Evolutionary conservation across 2,113 vertebrate species (phyloP).

Genomic region (Gnathonemus longibarbis): DNA sequence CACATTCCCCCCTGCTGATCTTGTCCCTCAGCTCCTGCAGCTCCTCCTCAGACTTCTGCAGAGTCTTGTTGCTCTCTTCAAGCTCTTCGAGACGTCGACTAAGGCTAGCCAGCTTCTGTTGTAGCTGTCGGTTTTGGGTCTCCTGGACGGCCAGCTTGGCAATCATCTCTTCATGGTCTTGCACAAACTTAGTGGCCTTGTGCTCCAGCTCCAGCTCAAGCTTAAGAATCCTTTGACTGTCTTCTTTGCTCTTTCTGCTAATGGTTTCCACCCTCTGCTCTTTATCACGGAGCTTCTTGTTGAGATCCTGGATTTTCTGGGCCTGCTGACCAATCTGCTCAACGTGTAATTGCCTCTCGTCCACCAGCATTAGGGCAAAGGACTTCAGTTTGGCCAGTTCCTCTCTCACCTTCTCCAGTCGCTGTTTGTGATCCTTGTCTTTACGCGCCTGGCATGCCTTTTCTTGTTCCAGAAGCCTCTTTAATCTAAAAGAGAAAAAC

Average conservation of each 20-base stretch:
- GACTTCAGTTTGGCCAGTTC: slow-evolving; percentile 90
- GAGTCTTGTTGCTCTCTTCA: slow-evolving; percentile 74
- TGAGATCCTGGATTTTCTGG: slow-evolving; percentile 82
- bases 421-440: slow-evolving; percentile 79
- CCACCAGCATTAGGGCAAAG: slow-evolving; percentile 92
- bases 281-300: slow-evolving; percentile 75
- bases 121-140: slow-evolving; percentile 75
- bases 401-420: slow-evolving; percentile 75
- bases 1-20: slow-evolving; percentile 83
- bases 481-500: slow-evolving; percentile 67
- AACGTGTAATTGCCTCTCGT: slow-evolving; percentile 86
- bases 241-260: slow-evolving; percentile 67
- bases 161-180: slow-evolving; percentile 83
- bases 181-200: slow-evolving; percentile 63
- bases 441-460: slow-evolving; percentile 82
- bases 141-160: slow-evolving; percentile 76
- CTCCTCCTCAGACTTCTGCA: slow-evolving; percentile 83
- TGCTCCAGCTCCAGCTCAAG: slow-evolving; percentile 80
- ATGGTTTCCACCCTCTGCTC: slow-evolving; percentile 68
- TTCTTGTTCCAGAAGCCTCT: slow-evolving; percentile 89
- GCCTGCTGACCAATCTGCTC: slow-evolving; percentile 83
- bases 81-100: slow-evolving; percentile 75
- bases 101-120: slow-evolving; percentile 71
- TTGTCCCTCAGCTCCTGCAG: slow-evolving; percentile 82
- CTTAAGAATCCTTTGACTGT: slow-evolving; percentile 75